Evolutionary conservation across 1,140 invertebrate genomes (phyloP).

Genomic region (Camponotus pennsylvanicus): DNA sequence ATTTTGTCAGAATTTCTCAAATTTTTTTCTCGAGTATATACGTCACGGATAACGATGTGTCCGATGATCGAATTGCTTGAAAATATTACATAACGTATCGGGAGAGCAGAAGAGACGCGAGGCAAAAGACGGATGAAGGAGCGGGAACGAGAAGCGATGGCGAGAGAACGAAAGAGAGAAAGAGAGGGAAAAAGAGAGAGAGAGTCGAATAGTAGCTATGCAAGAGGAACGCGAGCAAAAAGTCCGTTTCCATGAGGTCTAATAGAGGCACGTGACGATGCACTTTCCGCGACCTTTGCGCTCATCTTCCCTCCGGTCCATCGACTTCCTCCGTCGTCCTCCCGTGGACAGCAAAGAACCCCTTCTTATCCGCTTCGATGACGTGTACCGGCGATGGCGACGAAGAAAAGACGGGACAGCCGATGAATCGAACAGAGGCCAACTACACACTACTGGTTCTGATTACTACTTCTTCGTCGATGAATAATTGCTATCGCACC

Average conservation of each 20-base stretch:
- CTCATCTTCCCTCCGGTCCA: constrained; percentile 56
- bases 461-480: constrained; percentile 51
- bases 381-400: constrained; percentile 36
- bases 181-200: constrained; percentile 8
- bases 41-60: not conserved
- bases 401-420: constrained; percentile 45
- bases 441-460: constrained; percentile 51
- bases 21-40: constrained; percentile 6
- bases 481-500: constrained; percentile 68
- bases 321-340: constrained; percentile 42
- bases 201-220: constrained; percentile 56
- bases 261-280: constrained; percentile 80
- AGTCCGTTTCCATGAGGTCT: constrained; percentile 49
- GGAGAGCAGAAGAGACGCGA: not conserved
- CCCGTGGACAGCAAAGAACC: constrained; percentile 17
- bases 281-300: constrained; percentile 75
- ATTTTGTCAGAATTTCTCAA: not conserved
- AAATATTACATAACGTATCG: constrained; percentile 51
- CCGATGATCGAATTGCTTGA: constrained; percentile 37
- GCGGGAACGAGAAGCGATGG: too few species aligned
- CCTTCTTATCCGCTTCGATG: constrained; percentile 50
- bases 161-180: constrained; percentile 1
- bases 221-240: constrained; percentile 53
- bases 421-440: constrained; percentile 31
- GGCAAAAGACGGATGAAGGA: not conserved